Conservation (phyloP, 2,888 invertebrate genomes). For the Heliconius aoede region DNA sequence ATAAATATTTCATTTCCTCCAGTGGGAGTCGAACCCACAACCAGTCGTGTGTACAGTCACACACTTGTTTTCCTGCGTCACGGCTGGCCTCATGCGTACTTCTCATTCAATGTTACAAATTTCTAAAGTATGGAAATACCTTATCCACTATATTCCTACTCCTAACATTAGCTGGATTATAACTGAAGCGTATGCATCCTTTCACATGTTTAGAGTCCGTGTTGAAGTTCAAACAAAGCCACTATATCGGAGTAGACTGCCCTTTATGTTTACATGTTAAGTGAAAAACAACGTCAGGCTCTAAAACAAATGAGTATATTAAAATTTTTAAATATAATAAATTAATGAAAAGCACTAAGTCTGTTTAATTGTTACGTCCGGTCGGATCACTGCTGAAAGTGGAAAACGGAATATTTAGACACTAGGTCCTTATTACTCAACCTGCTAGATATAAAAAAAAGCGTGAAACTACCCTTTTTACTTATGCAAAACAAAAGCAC, state of each 20-base stretch:
- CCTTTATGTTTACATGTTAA: conserved; percentile 9
- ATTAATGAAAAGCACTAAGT: neutral
- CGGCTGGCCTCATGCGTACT: neutral
- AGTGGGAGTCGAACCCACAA: no score
- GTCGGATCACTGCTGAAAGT: no score
- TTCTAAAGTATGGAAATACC: neutral
- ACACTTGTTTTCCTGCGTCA: neutral
- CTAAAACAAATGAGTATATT: neutral
- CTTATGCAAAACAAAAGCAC: no score
- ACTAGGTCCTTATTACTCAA: no score
- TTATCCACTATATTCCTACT: neutral
- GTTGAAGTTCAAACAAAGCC: conserved; percentile 39
- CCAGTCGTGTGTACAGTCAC: neutral
- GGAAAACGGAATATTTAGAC: no score
- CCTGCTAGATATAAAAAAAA: no score
- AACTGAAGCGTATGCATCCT: conserved; percentile 42
- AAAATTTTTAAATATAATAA: neutral
- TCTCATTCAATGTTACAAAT: no score
- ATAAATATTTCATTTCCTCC: no score
- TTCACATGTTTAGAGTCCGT: conserved; percentile 44
- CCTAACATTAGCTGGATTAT: conserved; percentile 33
- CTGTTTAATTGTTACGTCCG: no score
- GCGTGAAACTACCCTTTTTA: no score
- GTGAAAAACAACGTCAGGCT: neutral
- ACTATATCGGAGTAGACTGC: conserved; percentile 31